Base-by-base conservation (phyloP, 2,797 vertebrate genomes). In the Distichodus sexfasciatus region DNA sequence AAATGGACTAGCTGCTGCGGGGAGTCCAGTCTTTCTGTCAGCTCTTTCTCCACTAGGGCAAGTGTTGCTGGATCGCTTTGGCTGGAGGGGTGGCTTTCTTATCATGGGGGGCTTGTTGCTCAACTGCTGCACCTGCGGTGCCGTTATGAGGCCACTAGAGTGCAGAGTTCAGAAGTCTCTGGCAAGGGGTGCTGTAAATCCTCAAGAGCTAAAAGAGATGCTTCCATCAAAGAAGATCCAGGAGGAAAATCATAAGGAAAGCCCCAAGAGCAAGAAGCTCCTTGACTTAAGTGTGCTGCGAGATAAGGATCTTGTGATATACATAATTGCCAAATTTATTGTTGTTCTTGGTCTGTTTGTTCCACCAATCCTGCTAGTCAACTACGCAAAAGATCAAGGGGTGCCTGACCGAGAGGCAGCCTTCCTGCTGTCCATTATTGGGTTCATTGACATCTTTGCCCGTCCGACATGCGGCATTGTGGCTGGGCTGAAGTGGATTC, bases 31-130 rank as follows among this genome's bases (percentile, higher is more conserved):
- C 47, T 93, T 93, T 81, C 85, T 93, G 53, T 86, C 90, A 0
- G 81, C 72, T 14, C 87, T 93, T 62, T 93, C 92, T 53, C 91
- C 90, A 0, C 80, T 92, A 17, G 91, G 91, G 2, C 92, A 93
- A 79, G 74, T 85, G 58, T 84, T 93, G 53, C 81, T 90, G 35
- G 84, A 92, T 76, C 84, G 59, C 50, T 93, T 91, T 68, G 90
- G 91, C 57, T 92, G 92, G 92, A 82, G 91, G 74, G 91, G 92
- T 40, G 91, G 90, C 50, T 92, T 93, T 74, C 88, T 93, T 62
- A 91, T 93, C 65, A 89, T 91, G 79, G 92, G 91, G 0, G 92
- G 89, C 17, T 86, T 93, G 54, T 85, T 93, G 74, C 87, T 93
- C 72, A 90, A 93, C 67, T 92, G 91, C 81, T 93, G 92, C 70